Evolutionary conservation across 1,140 invertebrate species (phyloP).

Genomic region (Leptinotarsa texana): DNA sequence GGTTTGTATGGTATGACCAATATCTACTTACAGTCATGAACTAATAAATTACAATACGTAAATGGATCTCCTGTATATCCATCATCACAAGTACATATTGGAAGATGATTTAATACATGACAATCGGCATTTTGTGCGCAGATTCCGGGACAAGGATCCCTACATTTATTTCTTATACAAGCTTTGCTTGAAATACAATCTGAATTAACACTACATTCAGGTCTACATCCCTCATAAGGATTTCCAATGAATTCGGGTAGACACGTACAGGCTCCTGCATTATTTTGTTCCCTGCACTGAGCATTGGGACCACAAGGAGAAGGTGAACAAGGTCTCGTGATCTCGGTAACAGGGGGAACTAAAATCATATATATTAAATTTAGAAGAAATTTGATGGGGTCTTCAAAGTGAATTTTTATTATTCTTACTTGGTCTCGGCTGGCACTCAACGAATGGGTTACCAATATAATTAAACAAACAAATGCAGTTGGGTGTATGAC

Average conservation of each 20-base stretch:
- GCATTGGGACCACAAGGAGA: constrained; percentile 62
- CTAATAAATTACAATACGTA: constrained; percentile 53
- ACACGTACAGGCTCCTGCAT: constrained; percentile 58
- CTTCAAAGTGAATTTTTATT: not conserved
- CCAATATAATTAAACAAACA: constrained; percentile 59
- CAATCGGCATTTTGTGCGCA: constrained; percentile 62
- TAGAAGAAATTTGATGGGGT: not conserved
- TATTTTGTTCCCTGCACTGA: constrained; percentile 54
- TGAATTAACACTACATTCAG: constrained; percentile 58
- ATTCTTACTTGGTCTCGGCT: constrained; percentile 16
- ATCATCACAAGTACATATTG: constrained; percentile 61
- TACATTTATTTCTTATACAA: constrained; percentile 57
- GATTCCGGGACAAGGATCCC: constrained; percentile 59
- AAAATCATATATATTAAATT: not conserved
- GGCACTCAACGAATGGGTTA: constrained; percentile 54
- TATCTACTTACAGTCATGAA: constrained; percentile 42
- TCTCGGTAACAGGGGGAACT: constrained; percentile 33
- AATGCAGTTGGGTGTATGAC: constrained; percentile 63
- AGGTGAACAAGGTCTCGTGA: constrained; percentile 54
- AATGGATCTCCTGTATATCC: constrained; percentile 64
- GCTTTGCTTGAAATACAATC: constrained; percentile 58
- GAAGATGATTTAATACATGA: constrained; percentile 61
- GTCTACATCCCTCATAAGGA: constrained; percentile 58
- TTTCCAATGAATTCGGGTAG: constrained; percentile 60
- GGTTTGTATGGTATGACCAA: not conserved